Conservation (phyloP, 2,797 vertebrate species). For the Arremon brunneinucha region DNA sequence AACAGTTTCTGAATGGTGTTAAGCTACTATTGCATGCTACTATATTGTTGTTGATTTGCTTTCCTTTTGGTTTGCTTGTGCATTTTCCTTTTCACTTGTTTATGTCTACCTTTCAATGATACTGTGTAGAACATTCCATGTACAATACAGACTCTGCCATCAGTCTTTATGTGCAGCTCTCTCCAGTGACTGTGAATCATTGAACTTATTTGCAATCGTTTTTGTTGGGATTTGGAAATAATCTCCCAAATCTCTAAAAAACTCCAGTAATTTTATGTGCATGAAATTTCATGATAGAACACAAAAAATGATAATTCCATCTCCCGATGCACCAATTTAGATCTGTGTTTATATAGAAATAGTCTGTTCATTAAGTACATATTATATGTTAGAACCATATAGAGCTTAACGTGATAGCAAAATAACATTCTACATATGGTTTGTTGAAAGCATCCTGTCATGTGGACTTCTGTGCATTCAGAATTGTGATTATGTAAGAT, state of each 20-base stretch:
- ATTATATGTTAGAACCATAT: conserved; percentile 27
- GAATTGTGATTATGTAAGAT: conserved; percentile 64
- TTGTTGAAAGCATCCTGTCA: conserved; percentile 42
- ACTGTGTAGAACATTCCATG: conserved; percentile 21
- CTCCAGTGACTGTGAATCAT: conserved; percentile 43
- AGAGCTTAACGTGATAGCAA: background rate
- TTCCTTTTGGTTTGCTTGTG: conserved; percentile 64
- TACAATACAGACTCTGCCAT: conserved; percentile 33
- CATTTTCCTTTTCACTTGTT: conserved; percentile 69
- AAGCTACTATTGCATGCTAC: conserved; percentile 58
- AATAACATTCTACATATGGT: background rate
- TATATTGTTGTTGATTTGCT: conserved; percentile 50
- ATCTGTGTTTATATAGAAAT: background rate
- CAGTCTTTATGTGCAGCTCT: conserved; percentile 33
- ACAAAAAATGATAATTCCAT: conserved; percentile 30
- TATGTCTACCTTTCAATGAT: conserved; percentile 32
- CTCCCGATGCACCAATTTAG: conserved; percentile 26
- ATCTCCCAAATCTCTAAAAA: conserved; percentile 31
- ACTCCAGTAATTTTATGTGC: conserved; percentile 7
- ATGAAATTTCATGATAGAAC: conserved; percentile 32
- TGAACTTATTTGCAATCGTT: conserved; percentile 28
- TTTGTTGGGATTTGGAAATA: conserved; percentile 49
- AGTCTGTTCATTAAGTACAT: conserved; percentile 8
- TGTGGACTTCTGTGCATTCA: conserved; percentile 44
- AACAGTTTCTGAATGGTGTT: conserved; percentile 42